Percentiles rank a stretch among this genome's conserved stretches.
These are phyloP conservation scores for Drosophila lacicola DNA, from an alignment of 2,888 invertebrate genomes.

Conservation along the genomic window DNA sequence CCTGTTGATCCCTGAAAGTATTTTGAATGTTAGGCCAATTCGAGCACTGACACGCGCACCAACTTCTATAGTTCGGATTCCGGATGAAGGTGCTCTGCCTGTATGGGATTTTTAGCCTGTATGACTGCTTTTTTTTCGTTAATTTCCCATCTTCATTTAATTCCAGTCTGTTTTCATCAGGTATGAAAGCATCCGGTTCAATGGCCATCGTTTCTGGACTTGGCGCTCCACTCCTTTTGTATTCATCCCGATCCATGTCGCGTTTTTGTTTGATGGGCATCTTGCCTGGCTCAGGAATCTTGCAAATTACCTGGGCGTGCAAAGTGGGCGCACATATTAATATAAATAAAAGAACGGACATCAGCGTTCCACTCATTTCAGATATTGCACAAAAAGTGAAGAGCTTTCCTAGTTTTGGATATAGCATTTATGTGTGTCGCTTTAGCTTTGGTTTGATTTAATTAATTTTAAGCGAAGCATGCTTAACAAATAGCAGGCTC, in stretches of 20 bases:
- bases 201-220: no score
- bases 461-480: not conserved
- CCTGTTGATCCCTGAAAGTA: constrained; percentile 12
- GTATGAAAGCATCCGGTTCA: no score
- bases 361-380: constrained; percentile 10
- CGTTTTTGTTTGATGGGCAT: not conserved
- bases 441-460: constrained; percentile 2
- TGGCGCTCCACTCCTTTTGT: no score
- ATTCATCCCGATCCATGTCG: no score
- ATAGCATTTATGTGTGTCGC: not conserved
- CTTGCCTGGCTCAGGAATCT: not conserved
- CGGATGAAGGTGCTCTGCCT: constrained; percentile 29
- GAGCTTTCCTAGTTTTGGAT: no score
- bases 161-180: no score
- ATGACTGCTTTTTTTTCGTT: not conserved
- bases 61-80: constrained; percentile 47
- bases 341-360: constrained; percentile 6
- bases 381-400: not conserved
- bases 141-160: no score
- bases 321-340: not conserved
- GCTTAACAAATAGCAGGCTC: no score
- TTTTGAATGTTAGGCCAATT: not conserved
- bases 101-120: not conserved
- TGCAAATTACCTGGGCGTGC: constrained; percentile 5
- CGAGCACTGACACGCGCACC: not conserved